Percentiles rank a stretch among this genome's conserved stretches.
Evolutionary conservation across 2,888 invertebrate species (phyloP).

Genomic region (Anorthoa munda): DNA sequence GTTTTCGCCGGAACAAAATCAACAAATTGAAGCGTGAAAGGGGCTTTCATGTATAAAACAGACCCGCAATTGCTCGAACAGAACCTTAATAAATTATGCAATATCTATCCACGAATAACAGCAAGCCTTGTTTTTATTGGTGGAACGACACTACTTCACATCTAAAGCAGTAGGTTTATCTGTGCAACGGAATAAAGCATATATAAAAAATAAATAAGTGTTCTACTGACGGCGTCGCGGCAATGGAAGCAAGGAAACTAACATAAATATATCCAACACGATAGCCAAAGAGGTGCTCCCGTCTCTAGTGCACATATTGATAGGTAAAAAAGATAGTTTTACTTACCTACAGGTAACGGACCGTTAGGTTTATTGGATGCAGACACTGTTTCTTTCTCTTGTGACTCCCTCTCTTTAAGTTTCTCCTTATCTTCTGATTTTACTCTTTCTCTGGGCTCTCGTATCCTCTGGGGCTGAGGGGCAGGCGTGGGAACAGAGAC

Average conservation of each 20-base stretch:
- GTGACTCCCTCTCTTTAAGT: slow-evolving; percentile 65
- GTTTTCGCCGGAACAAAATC: slow-evolving; percentile 3
- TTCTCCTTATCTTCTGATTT: slow-evolving; percentile 79
- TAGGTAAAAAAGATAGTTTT: slow-evolving; percentile 8
- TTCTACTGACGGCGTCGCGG: slow-evolving; percentile 18
- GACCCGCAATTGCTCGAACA: slow-evolving; percentile 16
- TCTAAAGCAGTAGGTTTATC: slow-evolving; percentile 35
- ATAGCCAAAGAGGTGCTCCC: neutral
- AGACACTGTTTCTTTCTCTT: slow-evolving; percentile 67
- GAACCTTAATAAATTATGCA: slow-evolving; percentile 9
- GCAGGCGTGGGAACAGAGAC: slow-evolving; percentile 54
- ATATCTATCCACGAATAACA: slow-evolving; percentile 27
- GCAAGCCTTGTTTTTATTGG: slow-evolving; percentile 16
- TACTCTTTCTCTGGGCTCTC: slow-evolving; percentile 78
- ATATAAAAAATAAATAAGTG: slow-evolving; percentile 27
- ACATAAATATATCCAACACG: neutral
- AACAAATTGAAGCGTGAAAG: neutral
- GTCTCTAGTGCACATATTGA: slow-evolving; percentile 9
- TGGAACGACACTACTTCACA: slow-evolving; percentile 32
- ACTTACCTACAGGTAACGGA: slow-evolving; percentile 79
- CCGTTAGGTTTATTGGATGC: slow-evolving; percentile 75
- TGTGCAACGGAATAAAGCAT: slow-evolving; percentile 40
- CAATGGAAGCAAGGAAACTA: slow-evolving; percentile 25
- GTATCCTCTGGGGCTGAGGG: slow-evolving; percentile 80
- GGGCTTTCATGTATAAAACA: slow-evolving; percentile 21